A percentile compares a stretch with the other conserved stretches of the same genome.
These are phyloP conservation scores for Pherbina coryleti DNA, from an alignment of 2,888 invertebrate species.

Conservation along the genomic window DNA sequence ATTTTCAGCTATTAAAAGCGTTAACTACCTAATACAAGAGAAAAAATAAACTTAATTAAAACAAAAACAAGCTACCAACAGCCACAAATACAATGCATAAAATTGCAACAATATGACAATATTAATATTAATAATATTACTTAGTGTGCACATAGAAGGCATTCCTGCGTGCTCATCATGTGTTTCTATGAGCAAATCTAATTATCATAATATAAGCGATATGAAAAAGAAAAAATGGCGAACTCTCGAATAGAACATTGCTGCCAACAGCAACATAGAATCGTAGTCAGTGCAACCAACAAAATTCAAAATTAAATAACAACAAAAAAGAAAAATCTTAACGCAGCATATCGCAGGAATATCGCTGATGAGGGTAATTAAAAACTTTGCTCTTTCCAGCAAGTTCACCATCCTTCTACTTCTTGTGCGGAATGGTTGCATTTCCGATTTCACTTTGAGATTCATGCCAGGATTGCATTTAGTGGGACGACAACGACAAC, in stretches of 20 bases:
- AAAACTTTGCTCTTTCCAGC: conserved; percentile 26
- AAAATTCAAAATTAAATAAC: neutral
- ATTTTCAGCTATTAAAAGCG: neutral
- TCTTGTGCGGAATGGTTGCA: neutral
- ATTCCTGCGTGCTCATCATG: neutral
- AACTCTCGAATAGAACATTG: neutral
- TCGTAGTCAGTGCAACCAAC: conserved; percentile 4
- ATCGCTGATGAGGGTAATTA: conserved; percentile 36
- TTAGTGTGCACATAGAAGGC: neutral
- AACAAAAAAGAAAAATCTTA: neutral
- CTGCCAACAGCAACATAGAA: no score
- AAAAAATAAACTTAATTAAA: neutral
- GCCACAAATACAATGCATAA: neutral
- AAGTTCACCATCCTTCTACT: neutral
- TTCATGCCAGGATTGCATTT: neutral
- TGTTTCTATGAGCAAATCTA: conserved; percentile 2
- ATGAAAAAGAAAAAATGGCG: conserved; percentile 9
- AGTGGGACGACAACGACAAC: neutral
- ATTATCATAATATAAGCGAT: conserved; percentile 28
- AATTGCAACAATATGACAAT: conserved; percentile 4
- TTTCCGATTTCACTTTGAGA: no score
- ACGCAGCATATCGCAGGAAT: conserved; percentile 21
- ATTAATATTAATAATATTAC: neutral
- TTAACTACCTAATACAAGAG: neutral
- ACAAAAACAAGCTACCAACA: neutral